Conservation (phyloP, 2,888 invertebrate genomes). For the Lordiphosa fenestrarum region DNA sequence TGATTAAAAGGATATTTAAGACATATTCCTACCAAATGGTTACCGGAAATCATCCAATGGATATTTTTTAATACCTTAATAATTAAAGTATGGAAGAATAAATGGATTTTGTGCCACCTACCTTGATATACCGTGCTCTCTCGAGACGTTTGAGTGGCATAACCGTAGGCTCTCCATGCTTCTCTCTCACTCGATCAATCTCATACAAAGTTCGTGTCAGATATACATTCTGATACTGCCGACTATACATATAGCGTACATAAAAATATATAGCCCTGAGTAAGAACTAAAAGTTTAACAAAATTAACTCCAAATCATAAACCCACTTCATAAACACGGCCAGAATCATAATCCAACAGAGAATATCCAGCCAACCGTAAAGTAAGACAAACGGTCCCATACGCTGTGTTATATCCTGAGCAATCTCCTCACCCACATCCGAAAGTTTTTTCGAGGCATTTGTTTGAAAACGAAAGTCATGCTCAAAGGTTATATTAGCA, state of each 20-base stretch:
- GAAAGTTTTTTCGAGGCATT: constrained; percentile 82
- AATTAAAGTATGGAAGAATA: no score
- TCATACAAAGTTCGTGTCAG: constrained; percentile 85
- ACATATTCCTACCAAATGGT: no score
- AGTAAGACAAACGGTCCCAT: constrained; percentile 81
- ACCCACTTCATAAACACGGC: constrained; percentile 82
- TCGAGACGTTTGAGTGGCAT: constrained; percentile 86
- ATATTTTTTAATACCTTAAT: no score
- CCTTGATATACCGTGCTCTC: constrained; percentile 83
- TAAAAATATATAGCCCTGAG: constrained; percentile 86
- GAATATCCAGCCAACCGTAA: constrained; percentile 82
- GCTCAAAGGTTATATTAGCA: constrained; percentile 84
- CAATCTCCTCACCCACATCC: constrained; percentile 82
- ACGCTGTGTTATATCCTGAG: constrained; percentile 82
- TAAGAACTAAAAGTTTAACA: background rate
- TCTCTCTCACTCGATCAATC: constrained; percentile 84
- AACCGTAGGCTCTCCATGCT: constrained; percentile 84
- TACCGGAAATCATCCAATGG: no score
- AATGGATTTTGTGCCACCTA: constrained; percentile 64
- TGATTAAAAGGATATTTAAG: no score
- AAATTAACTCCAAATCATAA: background rate
- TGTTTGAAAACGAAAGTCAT: constrained; percentile 83
- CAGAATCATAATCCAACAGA: constrained; percentile 82
- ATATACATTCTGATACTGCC: constrained; percentile 87
- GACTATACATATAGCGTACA: constrained; percentile 85